Base-by-base conservation (phyloP, 2,113 vertebrate species). In the Psittacula cyanocephala region DNA sequence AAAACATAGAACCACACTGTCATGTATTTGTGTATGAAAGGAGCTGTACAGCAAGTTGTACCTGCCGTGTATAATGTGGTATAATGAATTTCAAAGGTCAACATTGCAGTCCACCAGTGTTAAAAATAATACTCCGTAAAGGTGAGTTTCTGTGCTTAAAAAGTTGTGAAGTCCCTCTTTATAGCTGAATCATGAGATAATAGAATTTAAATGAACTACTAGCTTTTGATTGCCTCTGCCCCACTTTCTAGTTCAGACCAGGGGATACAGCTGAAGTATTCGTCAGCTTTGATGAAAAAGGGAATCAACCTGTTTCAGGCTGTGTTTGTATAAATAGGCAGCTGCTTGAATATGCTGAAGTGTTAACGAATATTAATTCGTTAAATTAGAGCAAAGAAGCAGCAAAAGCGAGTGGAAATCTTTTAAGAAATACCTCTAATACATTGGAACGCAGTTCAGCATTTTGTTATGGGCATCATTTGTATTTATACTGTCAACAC, bases 311-410 rank as follows among this genome's bases (percentile, higher is more conserved):
- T 85, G 35, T 88, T 91, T 52, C 69, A 92, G 80, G 15, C 77
- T 86, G 65, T 77, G 27, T 88, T 93, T 88, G 41, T 88, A 52
- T 92, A 90, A 94, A 60, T 33, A 88, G 57, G 76, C 88, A 92
- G 80, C 62, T 91, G 39, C 77, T 91, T 81, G 62, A 84, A 62
- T 75, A 64, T 84, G 82, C 72, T 88, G 57, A 81, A 90, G 44
- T 27, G 37, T 76, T 76, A 64, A 84, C 65, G 57, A 87, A 81
- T 84, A 67, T 33, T n/a, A n/a, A n/a, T n/a, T n/a, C n/a, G n/a
- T n/a, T n/a, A n/a, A n/a, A n/a, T n/a, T n/a, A n/a, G 57, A 86
- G 41, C 41, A 89, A 70, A 72, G 69, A 84, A 93, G 37, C 31
- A 57, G 57, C 57, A 89, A 44, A 79, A 92, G 37, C 3, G 2